Percentiles rank a stretch among this genome's conserved stretches.
Conservation (phyloP, 2,113 vertebrate species). For the Tauraco erythrolophus region DNA sequence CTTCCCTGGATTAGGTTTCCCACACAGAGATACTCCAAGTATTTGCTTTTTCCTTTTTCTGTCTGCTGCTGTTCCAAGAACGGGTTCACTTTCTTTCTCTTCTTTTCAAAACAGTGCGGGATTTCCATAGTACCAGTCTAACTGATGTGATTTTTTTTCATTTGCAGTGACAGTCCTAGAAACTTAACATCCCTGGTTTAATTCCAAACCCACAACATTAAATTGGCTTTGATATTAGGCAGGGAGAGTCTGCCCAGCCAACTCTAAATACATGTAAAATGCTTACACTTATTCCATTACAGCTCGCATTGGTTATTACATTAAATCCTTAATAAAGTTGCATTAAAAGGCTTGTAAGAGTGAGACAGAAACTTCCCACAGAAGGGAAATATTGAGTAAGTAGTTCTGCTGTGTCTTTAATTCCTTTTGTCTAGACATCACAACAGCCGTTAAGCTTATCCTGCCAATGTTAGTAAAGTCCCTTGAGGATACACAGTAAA, state of each 20-base stretch:
- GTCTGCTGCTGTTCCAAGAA: not conserved
- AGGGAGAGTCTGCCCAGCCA: not conserved
- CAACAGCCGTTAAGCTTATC: not conserved
- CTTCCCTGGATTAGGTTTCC: not conserved
- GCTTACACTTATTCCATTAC: conserved; percentile 29
- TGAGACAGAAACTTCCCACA: conserved; percentile 31
- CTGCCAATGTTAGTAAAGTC: conserved; percentile 19
- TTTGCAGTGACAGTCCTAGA: not conserved
- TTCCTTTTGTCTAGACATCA: conserved; percentile 67
- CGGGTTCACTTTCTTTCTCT: not conserved
- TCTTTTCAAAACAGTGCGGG: not conserved
- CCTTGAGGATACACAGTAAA: not conserved
- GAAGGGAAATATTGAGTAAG: conserved; percentile 46
- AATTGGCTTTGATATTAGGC: not conserved
- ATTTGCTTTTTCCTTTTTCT: not conserved
- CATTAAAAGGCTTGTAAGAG: conserved; percentile 17
- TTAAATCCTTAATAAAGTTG: conserved; percentile 14
- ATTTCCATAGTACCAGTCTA: not conserved
- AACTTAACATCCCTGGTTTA: not conserved
- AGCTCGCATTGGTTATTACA: not conserved
- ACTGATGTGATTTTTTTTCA: not conserved
- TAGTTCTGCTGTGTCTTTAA: conserved; percentile 35
- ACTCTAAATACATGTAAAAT: conserved; percentile 31
- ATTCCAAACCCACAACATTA: conserved; percentile 5
- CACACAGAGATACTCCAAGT: not conserved